These are phyloP conservation scores for Frankliniella fusca DNA, from an alignment of 2,888 invertebrate genomes.

Conservation along the genomic window DNA sequence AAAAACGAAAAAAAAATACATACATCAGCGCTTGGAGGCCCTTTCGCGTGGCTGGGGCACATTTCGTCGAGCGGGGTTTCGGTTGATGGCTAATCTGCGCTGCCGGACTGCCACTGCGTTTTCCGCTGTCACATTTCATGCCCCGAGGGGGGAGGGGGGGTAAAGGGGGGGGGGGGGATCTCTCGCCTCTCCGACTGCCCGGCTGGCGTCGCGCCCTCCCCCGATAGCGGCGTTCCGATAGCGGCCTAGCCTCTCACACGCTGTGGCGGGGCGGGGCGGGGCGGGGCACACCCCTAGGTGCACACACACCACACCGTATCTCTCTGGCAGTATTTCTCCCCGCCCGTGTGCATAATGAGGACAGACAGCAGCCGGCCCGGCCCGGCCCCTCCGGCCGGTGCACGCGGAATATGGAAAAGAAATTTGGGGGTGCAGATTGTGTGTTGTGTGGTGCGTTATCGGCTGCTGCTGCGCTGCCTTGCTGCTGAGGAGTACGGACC, in stretches of 20 bases:
- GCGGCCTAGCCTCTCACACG: neutral
- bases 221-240: neutral
- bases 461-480: neutral
- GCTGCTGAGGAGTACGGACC: neutral
- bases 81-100: neutral
- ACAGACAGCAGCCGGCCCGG: neutral
- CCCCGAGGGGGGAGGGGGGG: too few species aligned
- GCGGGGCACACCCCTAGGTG: neutral
- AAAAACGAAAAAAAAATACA: too few species aligned
- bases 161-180: neutral
- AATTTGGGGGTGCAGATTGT: neutral
- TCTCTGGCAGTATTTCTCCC: too few species aligned
- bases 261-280: neutral
- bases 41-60: slow-evolving; percentile 10
- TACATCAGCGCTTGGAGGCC: neutral
- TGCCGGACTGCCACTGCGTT: neutral
- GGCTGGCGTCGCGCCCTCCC: neutral
- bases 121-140: slow-evolving; percentile 24
- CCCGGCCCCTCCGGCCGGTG: neutral
- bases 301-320: too few species aligned
- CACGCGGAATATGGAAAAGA: neutral
- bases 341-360: neutral
- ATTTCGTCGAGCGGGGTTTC: neutral
- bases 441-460: neutral
- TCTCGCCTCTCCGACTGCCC: neutral